These are phyloP conservation scores for Seladonia tumulorum DNA, from an alignment of 2,888 invertebrate genomes.

Conservation along the genomic window DNA sequence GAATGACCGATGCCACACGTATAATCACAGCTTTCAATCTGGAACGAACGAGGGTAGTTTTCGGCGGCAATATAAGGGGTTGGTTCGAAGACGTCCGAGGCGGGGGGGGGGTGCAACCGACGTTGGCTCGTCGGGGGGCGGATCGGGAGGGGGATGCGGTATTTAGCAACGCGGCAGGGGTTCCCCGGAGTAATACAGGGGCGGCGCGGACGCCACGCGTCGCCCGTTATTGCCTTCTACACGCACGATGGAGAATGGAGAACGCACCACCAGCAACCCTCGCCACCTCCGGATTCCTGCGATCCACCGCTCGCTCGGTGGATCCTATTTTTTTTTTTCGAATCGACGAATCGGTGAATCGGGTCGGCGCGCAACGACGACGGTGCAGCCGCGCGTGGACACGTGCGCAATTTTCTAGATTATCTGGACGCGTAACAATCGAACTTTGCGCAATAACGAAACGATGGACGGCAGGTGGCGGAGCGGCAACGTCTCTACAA, in stretches of 20 bases:
- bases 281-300: slow-evolving; percentile 46
- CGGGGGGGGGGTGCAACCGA: slow-evolving; percentile 45
- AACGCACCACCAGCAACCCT: slow-evolving; percentile 53
- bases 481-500: neutral
- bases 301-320: slow-evolving; percentile 41
- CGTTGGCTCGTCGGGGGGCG: slow-evolving; percentile 22
- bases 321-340: slow-evolving; percentile 59
- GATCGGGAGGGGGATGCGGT: slow-evolving; percentile 69
- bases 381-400: slow-evolving; percentile 31
- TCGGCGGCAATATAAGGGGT: slow-evolving; percentile 62
- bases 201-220: slow-evolving; percentile 78
- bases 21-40: slow-evolving; percentile 82
- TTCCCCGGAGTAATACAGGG: slow-evolving; percentile 72
- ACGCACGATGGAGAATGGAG: slow-evolving; percentile 54
- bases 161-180: slow-evolving; percentile 80
- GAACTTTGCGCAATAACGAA: neutral
- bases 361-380: too few species aligned
- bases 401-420: slow-evolving; percentile 61
- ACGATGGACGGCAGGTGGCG: neutral
- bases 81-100: slow-evolving; percentile 54
- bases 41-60: slow-evolving; percentile 74
- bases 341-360: neutral
- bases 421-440: slow-evolving; percentile 10
- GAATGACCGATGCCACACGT: slow-evolving; percentile 70
- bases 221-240: slow-evolving; percentile 79